phyloP scores from a whole-genome alignment of 2,797 vertebrate species.

The Gymnopithys bicolor region DNA sequence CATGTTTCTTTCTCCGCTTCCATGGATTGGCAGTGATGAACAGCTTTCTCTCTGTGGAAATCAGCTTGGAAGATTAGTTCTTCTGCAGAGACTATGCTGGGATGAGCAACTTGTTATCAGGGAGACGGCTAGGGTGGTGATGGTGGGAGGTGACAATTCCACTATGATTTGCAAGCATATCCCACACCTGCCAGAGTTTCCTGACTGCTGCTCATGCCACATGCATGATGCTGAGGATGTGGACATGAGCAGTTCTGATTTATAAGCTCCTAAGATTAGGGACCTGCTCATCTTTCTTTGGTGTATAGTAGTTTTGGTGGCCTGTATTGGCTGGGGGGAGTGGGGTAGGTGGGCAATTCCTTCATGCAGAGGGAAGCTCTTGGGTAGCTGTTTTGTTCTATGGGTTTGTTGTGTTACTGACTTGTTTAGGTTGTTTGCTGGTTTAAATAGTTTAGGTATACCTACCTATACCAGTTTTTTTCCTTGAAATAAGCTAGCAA shows the following conservation, averaged over 20 bases:
- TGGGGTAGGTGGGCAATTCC: not conserved
- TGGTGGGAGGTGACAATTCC: not conserved
- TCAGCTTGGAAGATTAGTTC: not conserved
- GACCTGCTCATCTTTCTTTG: not conserved
- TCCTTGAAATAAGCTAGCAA: not conserved
- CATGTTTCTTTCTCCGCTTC: not conserved
- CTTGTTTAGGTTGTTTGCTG: not conserved
- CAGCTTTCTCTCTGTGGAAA: not conserved
- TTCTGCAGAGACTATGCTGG: not conserved
- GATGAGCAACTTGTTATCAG: not conserved
- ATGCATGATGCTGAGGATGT: not conserved
- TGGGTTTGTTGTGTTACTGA: not conserved
- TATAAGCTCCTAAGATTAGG: not conserved
- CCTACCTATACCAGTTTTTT: not conserved
- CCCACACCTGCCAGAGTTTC: not conserved
- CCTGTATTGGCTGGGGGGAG: not conserved
- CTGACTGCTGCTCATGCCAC: not conserved
- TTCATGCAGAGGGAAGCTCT: not conserved
- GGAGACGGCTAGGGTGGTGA: not conserved
- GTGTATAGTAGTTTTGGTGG: not conserved
- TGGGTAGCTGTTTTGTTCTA: not conserved
- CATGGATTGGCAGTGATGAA: not conserved
- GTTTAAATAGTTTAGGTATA: not conserved
- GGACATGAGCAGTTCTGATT: not conserved
- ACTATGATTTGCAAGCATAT: accelerated